Evolutionary conservation across 2,888 invertebrate species (phyloP).

Genomic region (Mesochorus sp.): DNA sequence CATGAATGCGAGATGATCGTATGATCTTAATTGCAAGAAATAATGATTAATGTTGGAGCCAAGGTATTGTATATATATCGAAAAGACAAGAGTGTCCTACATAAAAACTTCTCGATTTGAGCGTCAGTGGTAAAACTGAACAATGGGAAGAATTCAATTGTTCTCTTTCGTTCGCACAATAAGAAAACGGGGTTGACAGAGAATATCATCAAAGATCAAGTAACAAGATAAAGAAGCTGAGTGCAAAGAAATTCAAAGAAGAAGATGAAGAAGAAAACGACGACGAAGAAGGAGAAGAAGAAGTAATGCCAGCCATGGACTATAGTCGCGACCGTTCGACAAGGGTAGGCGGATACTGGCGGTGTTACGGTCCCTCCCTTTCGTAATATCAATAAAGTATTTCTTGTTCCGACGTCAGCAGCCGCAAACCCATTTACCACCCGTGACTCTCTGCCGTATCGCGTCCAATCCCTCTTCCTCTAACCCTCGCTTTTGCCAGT

Average conservation of each 20-base stretch:
- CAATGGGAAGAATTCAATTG: background rate
- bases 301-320: background rate
- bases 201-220: constrained; percentile 17
- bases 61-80: background rate
- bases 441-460: constrained; percentile 45
- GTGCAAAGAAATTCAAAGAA: constrained; percentile 17
- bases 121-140: constrained; percentile 3
- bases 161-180: background rate
- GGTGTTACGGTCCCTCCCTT: constrained; percentile 61
- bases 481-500: background rate
- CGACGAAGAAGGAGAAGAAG: no score
- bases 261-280: constrained; percentile 26
- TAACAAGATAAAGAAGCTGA: constrained; percentile 45
- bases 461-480: constrained; percentile 31
- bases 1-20: background rate
- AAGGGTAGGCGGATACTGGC: constrained; percentile 40
- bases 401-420: constrained; percentile 67
- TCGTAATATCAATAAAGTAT: constrained; percentile 68
- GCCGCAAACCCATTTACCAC: constrained; percentile 65
- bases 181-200: background rate
- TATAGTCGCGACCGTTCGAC: constrained; percentile 41
- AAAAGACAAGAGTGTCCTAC: background rate
- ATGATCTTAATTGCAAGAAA: background rate
- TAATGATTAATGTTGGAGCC: constrained; percentile 32
- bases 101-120: constrained; percentile 14